Evolutionary conservation across 2,113 vertebrate species (phyloP).

Genomic region (Odocoileus virginianus): DNA sequence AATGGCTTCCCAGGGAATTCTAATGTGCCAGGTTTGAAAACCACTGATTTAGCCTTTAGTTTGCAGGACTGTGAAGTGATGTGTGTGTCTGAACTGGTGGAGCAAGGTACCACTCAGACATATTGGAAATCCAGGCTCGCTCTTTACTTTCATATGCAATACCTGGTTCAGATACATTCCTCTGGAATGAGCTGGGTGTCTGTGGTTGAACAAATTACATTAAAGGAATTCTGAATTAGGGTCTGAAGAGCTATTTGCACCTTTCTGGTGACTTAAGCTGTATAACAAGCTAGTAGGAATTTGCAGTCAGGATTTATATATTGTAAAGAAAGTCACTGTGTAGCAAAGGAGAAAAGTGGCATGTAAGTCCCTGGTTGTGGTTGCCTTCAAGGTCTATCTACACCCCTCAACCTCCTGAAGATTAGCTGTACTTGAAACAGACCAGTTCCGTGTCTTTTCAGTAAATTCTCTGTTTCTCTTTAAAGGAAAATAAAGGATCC

Average conservation of each 20-base stretch:
- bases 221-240: background rate
- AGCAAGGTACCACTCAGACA: background rate
- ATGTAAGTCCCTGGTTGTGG: background rate
- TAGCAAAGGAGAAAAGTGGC: background rate
- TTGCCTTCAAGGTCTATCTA: background rate
- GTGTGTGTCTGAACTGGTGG: fast-evolving
- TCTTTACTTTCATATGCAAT: background rate
- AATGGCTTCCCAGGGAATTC: background rate
- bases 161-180: background rate
- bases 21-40: background rate
- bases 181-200: background rate
- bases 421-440: background rate
- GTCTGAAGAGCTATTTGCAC: background rate
- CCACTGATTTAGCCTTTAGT: background rate
- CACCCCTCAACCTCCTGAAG: background rate
- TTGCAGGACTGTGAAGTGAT: background rate
- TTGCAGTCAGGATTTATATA: background rate
- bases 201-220: background rate
- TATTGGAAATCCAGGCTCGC: background rate
- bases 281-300: background rate
- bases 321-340: background rate
- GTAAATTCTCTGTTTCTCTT: background rate
- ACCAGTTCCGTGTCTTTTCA: background rate
- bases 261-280: background rate
- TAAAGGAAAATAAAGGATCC: background rate